Conservation (phyloP, 2,888 invertebrate genomes). For the Isoperla grammatica region DNA sequence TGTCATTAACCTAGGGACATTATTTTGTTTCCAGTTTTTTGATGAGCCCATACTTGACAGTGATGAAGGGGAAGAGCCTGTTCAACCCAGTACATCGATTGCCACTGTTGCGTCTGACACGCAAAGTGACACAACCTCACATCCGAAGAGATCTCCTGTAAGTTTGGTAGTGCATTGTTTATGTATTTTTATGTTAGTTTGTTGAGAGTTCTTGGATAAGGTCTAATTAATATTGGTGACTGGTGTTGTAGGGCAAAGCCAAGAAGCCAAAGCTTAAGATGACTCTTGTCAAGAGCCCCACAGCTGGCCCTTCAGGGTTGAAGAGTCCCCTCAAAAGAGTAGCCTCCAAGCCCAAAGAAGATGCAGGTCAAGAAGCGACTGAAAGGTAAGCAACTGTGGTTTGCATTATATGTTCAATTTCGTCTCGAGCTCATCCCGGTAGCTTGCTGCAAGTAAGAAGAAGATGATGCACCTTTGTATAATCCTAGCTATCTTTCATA, state of each 20-base stretch:
- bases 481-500: too few species aligned
- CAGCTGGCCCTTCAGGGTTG: constrained; percentile 5
- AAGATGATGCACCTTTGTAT: too few species aligned
- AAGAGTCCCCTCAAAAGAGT: neutral
- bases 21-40: neutral
- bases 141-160: constrained; percentile 14
- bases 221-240: too few species aligned
- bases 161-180: constrained; percentile 4
- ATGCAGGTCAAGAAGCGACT: constrained; percentile 10
- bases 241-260: constrained; percentile 1
- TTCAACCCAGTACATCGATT: constrained; percentile 4
- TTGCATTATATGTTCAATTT: neutral
- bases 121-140: neutral
- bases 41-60: constrained; percentile 1
- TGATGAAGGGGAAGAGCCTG: neutral
- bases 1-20: too few species aligned
- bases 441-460: constrained; percentile 5
- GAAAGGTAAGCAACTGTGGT: constrained; percentile 20
- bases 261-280: constrained; percentile 15
- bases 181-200: neutral
- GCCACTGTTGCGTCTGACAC: neutral
- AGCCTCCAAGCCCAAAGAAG: constrained; percentile 14
- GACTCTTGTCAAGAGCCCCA: constrained; percentile 10
- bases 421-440: constrained; percentile 16
- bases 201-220: neutral